Base-by-base conservation (phyloP, 2,113 vertebrate species). In the Prolemur simus region DNA sequence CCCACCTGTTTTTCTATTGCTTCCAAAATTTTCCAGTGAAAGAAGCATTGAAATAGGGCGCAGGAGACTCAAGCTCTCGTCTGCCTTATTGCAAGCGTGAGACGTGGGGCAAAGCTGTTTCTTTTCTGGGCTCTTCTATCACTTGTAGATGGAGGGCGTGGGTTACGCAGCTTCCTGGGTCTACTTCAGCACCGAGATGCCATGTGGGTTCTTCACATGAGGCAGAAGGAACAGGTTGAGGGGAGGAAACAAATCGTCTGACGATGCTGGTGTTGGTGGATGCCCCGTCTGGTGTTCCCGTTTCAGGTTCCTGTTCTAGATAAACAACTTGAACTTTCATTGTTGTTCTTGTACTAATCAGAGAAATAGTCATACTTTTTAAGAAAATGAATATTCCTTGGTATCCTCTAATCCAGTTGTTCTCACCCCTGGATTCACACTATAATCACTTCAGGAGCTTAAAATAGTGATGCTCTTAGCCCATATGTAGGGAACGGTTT, bases 1-100 rank as follows among this genome's bases (percentile, higher is more conserved):
- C 91, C 80, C 94, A 94, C 76, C 87, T 95, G 80, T 93, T 87
- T 93, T 89, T n/a, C 74, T 47, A 17, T 14, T 4, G 49, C 77
- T 96, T 96, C 94, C 86, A 91, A 95, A 29, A 42, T 82, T 78
- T 96, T 32, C 56, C 82, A 81, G 52, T 14, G 27, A 92, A 93
- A 91, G 83, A 87, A 96, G 52, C 39, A 15, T 39, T 39, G 39
- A 82, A 52, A 74, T 45, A 47, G 86, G 56, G 58, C 5, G 0
- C 45, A 52, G n/a, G 39, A 71, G 76, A 85, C 60, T 73, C 42
- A 49, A 64, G 21, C 49, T 82, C 14, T 47, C 3, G 0, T 47
- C 60, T 86, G 54, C 52, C 42, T 94, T 58, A 37, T 85, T 81
- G 66, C 27, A 32, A 71, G 15, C 25, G 3, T 17, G 88, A 82